These are phyloP conservation scores for Synergus japonicus DNA, from an alignment of 2,888 invertebrate species.

Conservation along the genomic window DNA sequence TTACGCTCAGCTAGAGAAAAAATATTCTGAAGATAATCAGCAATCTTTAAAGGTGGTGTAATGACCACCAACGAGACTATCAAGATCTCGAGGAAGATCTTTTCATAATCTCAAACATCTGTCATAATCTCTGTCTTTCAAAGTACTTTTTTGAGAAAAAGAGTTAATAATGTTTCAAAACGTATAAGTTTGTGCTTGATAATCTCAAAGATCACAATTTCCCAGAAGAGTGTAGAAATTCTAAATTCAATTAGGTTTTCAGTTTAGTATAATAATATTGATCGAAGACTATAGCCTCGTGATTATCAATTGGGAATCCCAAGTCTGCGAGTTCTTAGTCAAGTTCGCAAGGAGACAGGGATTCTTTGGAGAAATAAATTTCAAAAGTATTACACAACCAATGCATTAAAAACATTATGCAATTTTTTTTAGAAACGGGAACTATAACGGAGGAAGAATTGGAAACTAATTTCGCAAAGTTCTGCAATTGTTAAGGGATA, in stretches of 20 bases:
- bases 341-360: too few relatives aligned
- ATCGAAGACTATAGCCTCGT: too few relatives aligned
- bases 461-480: not conserved
- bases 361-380: too few relatives aligned
- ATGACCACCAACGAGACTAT: not conserved
- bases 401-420: not conserved
- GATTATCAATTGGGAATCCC: too few relatives aligned
- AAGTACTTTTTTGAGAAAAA: not conserved
- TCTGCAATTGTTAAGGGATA: not conserved
- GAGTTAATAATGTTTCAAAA: not conserved
- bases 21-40: not conserved
- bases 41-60: constrained; percentile 17
- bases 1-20: not conserved
- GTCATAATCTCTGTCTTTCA: not conserved
- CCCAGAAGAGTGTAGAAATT: too few relatives aligned
- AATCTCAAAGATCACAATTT: too few relatives aligned
- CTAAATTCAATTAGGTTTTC: too few relatives aligned
- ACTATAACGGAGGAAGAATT: not conserved
- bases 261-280: too few relatives aligned
- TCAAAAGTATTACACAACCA: too few relatives aligned
- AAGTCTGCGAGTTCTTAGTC: too few relatives aligned
- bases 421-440: not conserved
- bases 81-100: not conserved
- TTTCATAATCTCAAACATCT: not conserved
- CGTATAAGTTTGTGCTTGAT: too few relatives aligned